These are phyloP conservation scores for Ectropis crepuscularia DNA, from an alignment of 2,888 invertebrate genomes.

Conservation along the genomic window DNA sequence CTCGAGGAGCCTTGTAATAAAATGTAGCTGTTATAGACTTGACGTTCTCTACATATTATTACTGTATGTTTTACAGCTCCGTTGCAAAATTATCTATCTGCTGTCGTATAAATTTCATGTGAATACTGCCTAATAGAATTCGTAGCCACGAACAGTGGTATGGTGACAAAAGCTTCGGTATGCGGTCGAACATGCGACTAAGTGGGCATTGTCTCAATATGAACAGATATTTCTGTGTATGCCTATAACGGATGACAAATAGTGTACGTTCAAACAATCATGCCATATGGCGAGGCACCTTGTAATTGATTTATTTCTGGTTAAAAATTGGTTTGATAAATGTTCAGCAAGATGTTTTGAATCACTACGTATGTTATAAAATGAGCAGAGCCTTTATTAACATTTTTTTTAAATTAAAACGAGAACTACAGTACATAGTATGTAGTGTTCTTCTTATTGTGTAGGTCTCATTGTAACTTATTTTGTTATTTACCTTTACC, in stretches of 20 bases:
- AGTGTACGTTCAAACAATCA: slow-evolving; percentile 21
- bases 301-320: background rate
- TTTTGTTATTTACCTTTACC: too few relatives aligned
- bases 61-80: slow-evolving; percentile 2
- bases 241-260: slow-evolving; percentile 2
- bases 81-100: background rate
- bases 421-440: too few relatives aligned
- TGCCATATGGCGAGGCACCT: slow-evolving; percentile 37
- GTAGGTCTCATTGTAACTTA: too few relatives aligned
- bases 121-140: background rate
- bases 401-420: too few relatives aligned
- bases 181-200: background rate
- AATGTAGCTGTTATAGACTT: background rate
- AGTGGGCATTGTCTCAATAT: background rate
- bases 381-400: too few relatives aligned
- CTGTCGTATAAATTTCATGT: background rate
- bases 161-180: background rate
- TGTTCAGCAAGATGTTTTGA: too few relatives aligned
- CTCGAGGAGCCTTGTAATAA: too few relatives aligned
- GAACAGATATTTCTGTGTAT: background rate
- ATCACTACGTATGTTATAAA: too few relatives aligned
- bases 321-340: too few relatives aligned
- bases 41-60: background rate
- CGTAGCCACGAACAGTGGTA: background rate
- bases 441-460: too few relatives aligned